phyloP scores from a whole-genome alignment of 2,888 invertebrate species.

The Dexiosoma caninum region DNA sequence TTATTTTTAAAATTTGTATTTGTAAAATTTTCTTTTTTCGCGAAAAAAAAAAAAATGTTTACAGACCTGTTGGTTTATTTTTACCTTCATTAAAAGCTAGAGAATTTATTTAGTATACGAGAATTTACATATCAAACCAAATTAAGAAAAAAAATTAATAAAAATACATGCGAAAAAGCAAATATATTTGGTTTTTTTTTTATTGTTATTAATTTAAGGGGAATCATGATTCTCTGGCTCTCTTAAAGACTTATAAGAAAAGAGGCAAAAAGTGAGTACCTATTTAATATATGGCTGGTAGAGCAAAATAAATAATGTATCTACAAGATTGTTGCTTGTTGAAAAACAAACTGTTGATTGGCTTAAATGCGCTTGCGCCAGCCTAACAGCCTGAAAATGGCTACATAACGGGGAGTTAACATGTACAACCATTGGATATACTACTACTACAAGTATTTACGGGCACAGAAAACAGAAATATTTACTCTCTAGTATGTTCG shows the following conservation, averaged over 20 bases:
- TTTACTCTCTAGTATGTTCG: conserved; percentile 29
- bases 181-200: no score
- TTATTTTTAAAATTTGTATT: conserved; percentile 42
- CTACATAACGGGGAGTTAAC: conserved; percentile 76
- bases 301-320: conserved; percentile 28
- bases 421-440: conserved; percentile 70
- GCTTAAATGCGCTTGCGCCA: conserved; percentile 77
- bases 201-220: background rate
- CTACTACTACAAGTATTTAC: conserved; percentile 39
- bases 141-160: background rate
- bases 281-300: background rate
- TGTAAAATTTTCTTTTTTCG: background rate
- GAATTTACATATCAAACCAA: background rate
- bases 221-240: background rate
- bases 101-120: background rate
- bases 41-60: background rate
- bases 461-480: conserved; percentile 28
- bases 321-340: conserved; percentile 34
- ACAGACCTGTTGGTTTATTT: conserved; percentile 58
- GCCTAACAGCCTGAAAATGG: conserved; percentile 75
- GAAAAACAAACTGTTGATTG: conserved; percentile 76
- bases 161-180: no score
- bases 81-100: conserved; percentile 19
- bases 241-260: background rate
- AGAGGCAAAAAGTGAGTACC: background rate